These are phyloP conservation scores for Standfussiana lucernea DNA, from an alignment of 2,888 invertebrate genomes.

Conservation along the genomic window DNA sequence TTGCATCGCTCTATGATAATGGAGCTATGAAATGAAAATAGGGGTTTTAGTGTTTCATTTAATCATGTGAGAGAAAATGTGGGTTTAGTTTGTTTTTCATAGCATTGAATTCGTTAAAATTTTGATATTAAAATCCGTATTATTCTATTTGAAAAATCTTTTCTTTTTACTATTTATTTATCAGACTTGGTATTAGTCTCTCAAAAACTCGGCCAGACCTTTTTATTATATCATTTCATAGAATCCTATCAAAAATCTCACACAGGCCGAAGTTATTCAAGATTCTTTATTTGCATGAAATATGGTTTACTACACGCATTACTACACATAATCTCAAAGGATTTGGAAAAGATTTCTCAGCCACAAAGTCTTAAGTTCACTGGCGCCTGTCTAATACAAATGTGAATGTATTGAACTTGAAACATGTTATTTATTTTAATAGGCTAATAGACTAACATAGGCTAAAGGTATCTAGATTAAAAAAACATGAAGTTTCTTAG, in stretches of 20 bases:
- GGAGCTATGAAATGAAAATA: conserved; percentile 21
- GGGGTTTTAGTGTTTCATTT: conserved; percentile 18
- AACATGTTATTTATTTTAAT: conserved; percentile 6
- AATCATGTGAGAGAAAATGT: neutral
- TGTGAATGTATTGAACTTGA: conserved; percentile 26
- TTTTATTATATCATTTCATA: conserved; percentile 24
- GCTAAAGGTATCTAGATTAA: neutral
- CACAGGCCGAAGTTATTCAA: conserved; percentile 25
- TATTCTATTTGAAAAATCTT: neutral
- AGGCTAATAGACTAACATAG: neutral
- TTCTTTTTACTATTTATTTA: neutral
- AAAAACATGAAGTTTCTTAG: neutral
- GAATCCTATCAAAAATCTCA: conserved; percentile 22
- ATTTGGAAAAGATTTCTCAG: conserved; percentile 30
- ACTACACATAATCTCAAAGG: conserved; percentile 43
- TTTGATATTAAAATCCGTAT: neutral
- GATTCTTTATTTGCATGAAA: too few relatives aligned
- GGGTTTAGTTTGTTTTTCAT: neutral
- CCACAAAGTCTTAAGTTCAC: conserved; percentile 11
- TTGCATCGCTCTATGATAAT: conserved; percentile 1
- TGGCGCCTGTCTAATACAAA: conserved; percentile 15
- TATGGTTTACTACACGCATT: conserved; percentile 44
- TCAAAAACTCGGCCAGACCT: neutral
- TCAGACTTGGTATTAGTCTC: neutral
- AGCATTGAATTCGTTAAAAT: neutral